These are phyloP conservation scores for Masnerella sp. DNA, from an alignment of 2,888 invertebrate genomes.

Conservation along the genomic window DNA sequence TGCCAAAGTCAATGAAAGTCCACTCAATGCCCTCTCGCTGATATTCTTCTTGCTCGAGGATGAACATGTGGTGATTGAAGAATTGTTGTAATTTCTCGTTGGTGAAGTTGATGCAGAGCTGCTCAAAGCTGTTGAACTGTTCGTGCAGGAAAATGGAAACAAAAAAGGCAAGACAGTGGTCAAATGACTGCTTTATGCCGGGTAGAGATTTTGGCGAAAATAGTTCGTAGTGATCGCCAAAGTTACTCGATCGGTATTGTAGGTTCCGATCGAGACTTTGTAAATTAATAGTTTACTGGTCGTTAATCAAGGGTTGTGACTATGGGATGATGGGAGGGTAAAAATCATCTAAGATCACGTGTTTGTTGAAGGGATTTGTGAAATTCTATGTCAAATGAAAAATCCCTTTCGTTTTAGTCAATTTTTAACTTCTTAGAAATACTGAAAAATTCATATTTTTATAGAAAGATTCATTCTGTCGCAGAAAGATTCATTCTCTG, in stretches of 20 bases:
- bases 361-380: not conserved
- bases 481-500: too few relatives aligned
- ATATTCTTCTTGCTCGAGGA: slow-evolving; percentile 99
- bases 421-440: too few relatives aligned
- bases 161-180: slow-evolving; percentile 72
- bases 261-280: slow-evolving; percentile 30
- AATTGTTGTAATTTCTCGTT: slow-evolving; percentile 99
- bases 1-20: slow-evolving; percentile 93
- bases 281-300: slow-evolving; percentile 36
- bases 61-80: slow-evolving; percentile 99
- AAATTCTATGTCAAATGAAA: too few relatives aligned
- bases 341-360: slow-evolving; percentile 4
- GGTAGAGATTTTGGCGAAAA: slow-evolving; percentile 23
- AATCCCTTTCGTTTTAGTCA: too few relatives aligned
- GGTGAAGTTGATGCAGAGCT: slow-evolving; percentile 89
- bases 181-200: slow-evolving; percentile 70
- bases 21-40: slow-evolving; percentile 97
- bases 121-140: slow-evolving; percentile 87
- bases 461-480: too few relatives aligned
- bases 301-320: slow-evolving; percentile 30
- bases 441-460: not conserved
- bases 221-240: slow-evolving; percentile 27
- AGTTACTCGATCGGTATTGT: slow-evolving; percentile 28
- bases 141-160: slow-evolving; percentile 69
- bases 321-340: not conserved